These are phyloP conservation scores for Gadus chalcogrammus DNA, from an alignment of 2,113 vertebrate species.

Conservation along the genomic window DNA sequence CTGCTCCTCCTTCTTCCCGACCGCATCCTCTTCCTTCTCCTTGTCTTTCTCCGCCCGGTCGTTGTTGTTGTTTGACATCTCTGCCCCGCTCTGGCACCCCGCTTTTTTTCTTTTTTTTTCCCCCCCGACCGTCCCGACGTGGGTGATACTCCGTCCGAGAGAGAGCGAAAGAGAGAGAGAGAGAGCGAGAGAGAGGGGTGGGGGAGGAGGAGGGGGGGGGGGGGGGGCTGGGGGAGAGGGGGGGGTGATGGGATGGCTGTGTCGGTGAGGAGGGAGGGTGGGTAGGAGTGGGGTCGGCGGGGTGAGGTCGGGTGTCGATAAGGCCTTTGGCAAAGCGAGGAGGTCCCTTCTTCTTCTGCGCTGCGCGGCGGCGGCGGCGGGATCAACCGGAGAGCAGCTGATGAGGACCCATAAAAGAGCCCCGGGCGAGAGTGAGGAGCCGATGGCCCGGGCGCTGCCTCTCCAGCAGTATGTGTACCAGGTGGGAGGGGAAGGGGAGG, in stretches of 20 bases:
- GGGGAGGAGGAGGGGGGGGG: too few relatives aligned
- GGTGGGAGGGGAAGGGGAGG: constrained; percentile 61
- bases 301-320: neutral
- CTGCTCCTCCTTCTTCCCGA: constrained; percentile 41
- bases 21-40: too few relatives aligned
- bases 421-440: constrained; percentile 55
- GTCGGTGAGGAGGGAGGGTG: neutral
- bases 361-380: too few relatives aligned
- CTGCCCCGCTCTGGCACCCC: constrained; percentile 17
- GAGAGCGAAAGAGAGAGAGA: neutral
- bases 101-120: constrained; percentile 14
- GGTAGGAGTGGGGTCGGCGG: too few relatives aligned
- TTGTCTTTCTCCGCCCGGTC: constrained; percentile 49
- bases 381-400: constrained; percentile 38
- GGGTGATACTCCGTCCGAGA: constrained; percentile 12
- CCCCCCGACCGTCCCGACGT: constrained; percentile 22
- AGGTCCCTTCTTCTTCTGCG: too few relatives aligned
- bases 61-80: constrained; percentile 71
- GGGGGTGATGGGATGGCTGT: too few relatives aligned
- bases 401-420: constrained; percentile 53
- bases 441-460: constrained; percentile 43
- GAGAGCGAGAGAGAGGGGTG: too few relatives aligned
- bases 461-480: constrained; percentile 57
- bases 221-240: too few relatives aligned
- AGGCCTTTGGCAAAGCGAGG: too few relatives aligned